Evolutionary conservation across 2,797 vertebrate species (phyloP).

Genomic region (Falco biarmicus): DNA sequence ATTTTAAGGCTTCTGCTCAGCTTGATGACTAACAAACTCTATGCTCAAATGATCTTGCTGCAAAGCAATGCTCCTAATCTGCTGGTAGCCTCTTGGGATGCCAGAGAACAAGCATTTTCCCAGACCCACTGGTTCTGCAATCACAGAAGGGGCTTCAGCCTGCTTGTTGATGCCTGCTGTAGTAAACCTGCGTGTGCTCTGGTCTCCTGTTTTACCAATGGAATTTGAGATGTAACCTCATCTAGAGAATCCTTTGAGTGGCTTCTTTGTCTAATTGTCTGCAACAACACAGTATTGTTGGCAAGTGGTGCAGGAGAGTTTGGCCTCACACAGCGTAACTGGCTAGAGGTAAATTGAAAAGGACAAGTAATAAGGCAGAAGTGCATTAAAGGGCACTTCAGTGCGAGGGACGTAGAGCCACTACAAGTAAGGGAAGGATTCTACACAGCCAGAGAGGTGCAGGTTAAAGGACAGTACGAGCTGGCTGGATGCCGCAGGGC

Average conservation of each 20-base stretch:
- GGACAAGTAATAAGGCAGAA: slow-evolving; percentile 14
- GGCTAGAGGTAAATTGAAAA: neutral
- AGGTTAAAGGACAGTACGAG: neutral
- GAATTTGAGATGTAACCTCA: neutral
- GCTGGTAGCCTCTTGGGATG: neutral
- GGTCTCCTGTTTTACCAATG: neutral
- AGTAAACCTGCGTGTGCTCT: neutral
- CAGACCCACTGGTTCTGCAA: neutral
- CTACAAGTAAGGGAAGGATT: neutral
- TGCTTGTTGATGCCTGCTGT: neutral
- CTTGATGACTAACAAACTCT: neutral
- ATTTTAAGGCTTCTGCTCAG: neutral
- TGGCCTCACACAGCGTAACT: neutral
- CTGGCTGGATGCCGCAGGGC: neutral
- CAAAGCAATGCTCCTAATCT: neutral
- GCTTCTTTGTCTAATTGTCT: neutral
- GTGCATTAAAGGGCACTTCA: neutral
- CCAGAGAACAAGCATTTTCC: neutral
- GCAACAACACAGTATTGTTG: neutral
- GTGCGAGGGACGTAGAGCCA: neutral
- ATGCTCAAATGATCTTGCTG: neutral
- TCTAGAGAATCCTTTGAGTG: neutral
- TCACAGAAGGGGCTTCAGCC: neutral
- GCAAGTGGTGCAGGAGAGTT: neutral
- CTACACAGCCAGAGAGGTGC: neutral